These are phyloP conservation scores for Habrosyne pyritoides DNA, from an alignment of 2,888 invertebrate genomes.

Conservation along the genomic window DNA sequence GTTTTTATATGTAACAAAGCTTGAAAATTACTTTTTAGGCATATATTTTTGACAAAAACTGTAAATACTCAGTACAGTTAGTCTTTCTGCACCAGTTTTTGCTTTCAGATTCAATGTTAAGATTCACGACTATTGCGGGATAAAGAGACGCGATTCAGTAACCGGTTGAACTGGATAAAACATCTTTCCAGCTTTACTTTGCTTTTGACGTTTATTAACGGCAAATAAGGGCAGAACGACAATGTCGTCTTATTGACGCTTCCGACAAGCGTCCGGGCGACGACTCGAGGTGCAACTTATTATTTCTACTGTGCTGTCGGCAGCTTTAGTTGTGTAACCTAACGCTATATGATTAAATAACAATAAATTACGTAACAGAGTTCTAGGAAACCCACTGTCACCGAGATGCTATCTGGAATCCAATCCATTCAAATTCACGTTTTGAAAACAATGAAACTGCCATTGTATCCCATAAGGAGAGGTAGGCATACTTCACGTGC, in stretches of 20 bases:
- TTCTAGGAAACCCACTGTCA: constrained; percentile 47
- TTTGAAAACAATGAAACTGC: constrained; percentile 60
- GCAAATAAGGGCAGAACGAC: constrained; percentile 25
- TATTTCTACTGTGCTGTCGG: background rate
- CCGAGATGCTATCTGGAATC: constrained; percentile 58
- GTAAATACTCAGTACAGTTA: background rate
- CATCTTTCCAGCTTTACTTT: constrained; percentile 13
- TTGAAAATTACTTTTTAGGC: background rate
- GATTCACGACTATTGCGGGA: background rate
- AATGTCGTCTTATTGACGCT: constrained; percentile 12
- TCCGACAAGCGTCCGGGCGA: constrained; percentile 12
- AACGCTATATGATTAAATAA: constrained; percentile 18
- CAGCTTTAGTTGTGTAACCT: background rate
- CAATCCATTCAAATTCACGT: constrained; percentile 59
- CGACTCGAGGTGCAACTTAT: constrained; percentile 15
- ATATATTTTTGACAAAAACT: background rate
- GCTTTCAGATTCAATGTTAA: background rate
- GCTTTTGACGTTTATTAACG: constrained; percentile 21
- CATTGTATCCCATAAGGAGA: constrained; percentile 64
- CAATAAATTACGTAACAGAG: constrained; percentile 35
- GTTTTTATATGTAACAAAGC: background rate
- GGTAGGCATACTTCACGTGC: constrained; percentile 59
- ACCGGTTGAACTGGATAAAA: constrained; percentile 15
- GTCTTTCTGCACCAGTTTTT: background rate
- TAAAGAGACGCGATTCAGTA: constrained; percentile 15